Conservation (phyloP, 1,140 invertebrate species). For the Camponotus pennsylvanicus region DNA sequence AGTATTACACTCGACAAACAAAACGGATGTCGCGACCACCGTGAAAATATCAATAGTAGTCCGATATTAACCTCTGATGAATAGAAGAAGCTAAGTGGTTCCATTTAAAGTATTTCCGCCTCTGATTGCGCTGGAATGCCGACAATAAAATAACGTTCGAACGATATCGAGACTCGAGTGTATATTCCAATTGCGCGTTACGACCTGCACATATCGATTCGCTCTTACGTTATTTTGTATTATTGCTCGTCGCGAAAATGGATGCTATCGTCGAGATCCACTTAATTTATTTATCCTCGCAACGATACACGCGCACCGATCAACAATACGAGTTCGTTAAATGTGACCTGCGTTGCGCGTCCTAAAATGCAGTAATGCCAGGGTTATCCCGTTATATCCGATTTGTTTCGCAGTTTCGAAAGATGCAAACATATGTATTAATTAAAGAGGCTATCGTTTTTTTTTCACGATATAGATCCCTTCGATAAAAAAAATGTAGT, state of each 20-base stretch:
- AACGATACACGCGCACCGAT: constrained; percentile 48
- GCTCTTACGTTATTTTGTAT: constrained; percentile 61
- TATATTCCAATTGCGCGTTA: constrained; percentile 49
- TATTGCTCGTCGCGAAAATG: constrained; percentile 57
- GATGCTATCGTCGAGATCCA: constrained; percentile 56
- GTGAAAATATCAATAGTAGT: constrained; percentile 25
- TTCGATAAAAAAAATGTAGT: neutral
- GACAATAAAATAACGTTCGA: constrained; percentile 57
- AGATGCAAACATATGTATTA: constrained; percentile 17
- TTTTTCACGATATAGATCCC: neutral
- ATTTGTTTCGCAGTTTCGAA: constrained; percentile 40
- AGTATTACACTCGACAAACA: neutral
- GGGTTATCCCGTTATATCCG: constrained; percentile 10
- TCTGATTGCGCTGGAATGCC: constrained; percentile 55
- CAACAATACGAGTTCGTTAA: constrained; percentile 57
- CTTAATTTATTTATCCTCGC: constrained; percentile 62
- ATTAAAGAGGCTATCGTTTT: constrained; percentile 38
- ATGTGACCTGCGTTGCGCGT: constrained; percentile 30
- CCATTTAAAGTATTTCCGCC: constrained; percentile 50
- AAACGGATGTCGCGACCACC: neutral
- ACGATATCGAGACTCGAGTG: constrained; percentile 31
- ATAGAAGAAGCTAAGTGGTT: constrained; percentile 45
- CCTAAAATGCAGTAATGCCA: constrained; percentile 42
- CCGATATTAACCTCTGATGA: constrained; percentile 40
- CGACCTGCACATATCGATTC: constrained; percentile 53